A percentile compares a stretch with the other conserved stretches of the same genome.
Conservation (phyloP, 23 tunicate genomes). For the Halocynthia roretzi region DNA sequence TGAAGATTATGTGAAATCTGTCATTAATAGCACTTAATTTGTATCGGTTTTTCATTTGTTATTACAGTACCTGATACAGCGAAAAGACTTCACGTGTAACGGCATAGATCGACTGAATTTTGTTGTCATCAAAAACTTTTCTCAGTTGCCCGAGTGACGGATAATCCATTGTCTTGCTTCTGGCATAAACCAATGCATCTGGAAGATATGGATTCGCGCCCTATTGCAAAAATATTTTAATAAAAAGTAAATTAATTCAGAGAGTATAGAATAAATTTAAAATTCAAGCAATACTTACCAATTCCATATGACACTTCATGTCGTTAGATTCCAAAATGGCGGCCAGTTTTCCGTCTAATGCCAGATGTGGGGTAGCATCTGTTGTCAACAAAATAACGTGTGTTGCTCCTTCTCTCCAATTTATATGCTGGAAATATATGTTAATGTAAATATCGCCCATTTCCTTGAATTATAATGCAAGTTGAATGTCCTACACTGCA, state of each 20-base stretch:
- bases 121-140: constrained; percentile 49
- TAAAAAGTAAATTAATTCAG: background rate
- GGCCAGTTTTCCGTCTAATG: constrained; percentile 91
- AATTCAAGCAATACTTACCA: background rate
- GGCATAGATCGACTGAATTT: constrained; percentile 78
- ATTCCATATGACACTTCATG: constrained; percentile 72
- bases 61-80: constrained; percentile 34
- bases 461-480: too few relatives aligned
- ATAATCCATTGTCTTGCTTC: constrained; percentile 71
- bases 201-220: constrained; percentile 26
- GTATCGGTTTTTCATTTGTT: too few relatives aligned
- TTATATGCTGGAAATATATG: constrained; percentile 2
- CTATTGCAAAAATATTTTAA: constrained; percentile 19
- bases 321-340: constrained; percentile 88
- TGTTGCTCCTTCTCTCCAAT: constrained; percentile 64
- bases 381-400: constrained; percentile 64
- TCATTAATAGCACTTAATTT: background rate
- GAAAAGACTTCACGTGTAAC: constrained; percentile 47
- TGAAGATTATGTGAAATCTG: constrained; percentile 11
- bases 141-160: constrained; percentile 87
- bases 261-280: background rate
- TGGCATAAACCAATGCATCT: constrained; percentile 45
- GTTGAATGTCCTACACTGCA: constrained; percentile 10
- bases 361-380: constrained; percentile 91
- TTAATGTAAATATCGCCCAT: too few relatives aligned